phyloP scores from a whole-genome alignment of 1,140 invertebrate genomes.

The Hetaerina americana region DNA sequence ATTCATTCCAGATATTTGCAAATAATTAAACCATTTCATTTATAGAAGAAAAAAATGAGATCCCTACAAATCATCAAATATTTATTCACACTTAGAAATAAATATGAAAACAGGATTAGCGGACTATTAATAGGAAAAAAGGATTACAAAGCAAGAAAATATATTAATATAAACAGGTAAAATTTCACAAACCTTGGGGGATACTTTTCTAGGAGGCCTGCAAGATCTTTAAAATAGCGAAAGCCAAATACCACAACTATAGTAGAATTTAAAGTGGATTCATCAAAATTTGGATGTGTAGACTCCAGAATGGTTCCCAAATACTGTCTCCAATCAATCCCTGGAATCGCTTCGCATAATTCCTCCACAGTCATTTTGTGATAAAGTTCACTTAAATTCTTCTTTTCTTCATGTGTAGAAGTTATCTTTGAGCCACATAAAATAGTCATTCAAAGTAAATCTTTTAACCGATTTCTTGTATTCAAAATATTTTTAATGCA shows the following conservation, averaged over 20 bases:
- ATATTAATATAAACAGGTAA: background rate
- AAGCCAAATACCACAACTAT: constrained; percentile 59
- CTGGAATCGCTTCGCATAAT: constrained; percentile 49
- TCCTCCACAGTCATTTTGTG: constrained; percentile 59
- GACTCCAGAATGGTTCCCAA: constrained; percentile 50
- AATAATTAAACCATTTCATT: too few species aligned
- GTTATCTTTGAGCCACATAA: too few species aligned
- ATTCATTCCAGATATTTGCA: too few species aligned
- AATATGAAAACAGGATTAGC: too few species aligned
- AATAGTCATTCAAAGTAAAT: too few species aligned
- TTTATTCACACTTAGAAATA: too few species aligned
- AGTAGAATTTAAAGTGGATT: constrained; percentile 25
- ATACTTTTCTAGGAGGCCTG: constrained; percentile 29
- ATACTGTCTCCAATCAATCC: constrained; percentile 66
- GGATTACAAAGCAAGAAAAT: too few species aligned
- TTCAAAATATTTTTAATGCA: too few species aligned
- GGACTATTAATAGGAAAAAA: too few species aligned
- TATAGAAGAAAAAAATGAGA: too few species aligned
- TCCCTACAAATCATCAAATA: too few species aligned
- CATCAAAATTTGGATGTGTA: background rate
- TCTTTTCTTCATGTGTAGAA: constrained; percentile 62
- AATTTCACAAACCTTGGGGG: constrained; percentile 17
- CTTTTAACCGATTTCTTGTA: too few species aligned
- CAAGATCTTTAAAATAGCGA: constrained; percentile 41
- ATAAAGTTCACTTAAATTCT: constrained; percentile 69